phyloP scores from a whole-genome alignment of 2,797 vertebrate species.

The Chanos chanos region DNA sequence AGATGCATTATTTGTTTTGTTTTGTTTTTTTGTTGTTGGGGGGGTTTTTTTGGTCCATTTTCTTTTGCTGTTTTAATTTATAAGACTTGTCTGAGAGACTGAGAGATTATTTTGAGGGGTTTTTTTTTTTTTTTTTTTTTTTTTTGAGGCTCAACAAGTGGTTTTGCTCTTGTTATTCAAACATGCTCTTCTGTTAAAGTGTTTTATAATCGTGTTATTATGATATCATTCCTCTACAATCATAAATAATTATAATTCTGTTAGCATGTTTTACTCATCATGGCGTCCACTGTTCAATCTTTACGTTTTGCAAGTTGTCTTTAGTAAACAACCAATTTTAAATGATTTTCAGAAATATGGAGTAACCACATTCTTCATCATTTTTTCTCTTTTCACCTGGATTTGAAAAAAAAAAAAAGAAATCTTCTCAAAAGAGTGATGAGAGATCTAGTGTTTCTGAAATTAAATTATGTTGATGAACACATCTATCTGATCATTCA shows the following conservation, averaged over 20 bases:
- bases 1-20: neutral
- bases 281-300: too few species aligned
- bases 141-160: conserved; percentile 3
- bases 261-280: too few species aligned
- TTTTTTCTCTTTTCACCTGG: too few species aligned
- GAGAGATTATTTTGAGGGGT: too few species aligned
- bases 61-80: neutral
- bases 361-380: too few species aligned
- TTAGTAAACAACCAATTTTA: too few species aligned
- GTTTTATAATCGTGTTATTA: neutral
- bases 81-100: neutral
- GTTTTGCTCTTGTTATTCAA: neutral
- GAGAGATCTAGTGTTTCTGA: neutral
- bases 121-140: too few species aligned
- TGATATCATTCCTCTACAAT: neutral
- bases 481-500: too few species aligned
- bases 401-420: neutral
- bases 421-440: neutral
- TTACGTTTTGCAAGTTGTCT: too few species aligned
- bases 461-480: neutral
- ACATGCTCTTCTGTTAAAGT: too few species aligned
- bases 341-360: too few species aligned
- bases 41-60: neutral
- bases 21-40: neutral
- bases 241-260: too few species aligned